Conservation (phyloP, 2,113 vertebrate genomes). For the Calidris pugnax region DNA sequence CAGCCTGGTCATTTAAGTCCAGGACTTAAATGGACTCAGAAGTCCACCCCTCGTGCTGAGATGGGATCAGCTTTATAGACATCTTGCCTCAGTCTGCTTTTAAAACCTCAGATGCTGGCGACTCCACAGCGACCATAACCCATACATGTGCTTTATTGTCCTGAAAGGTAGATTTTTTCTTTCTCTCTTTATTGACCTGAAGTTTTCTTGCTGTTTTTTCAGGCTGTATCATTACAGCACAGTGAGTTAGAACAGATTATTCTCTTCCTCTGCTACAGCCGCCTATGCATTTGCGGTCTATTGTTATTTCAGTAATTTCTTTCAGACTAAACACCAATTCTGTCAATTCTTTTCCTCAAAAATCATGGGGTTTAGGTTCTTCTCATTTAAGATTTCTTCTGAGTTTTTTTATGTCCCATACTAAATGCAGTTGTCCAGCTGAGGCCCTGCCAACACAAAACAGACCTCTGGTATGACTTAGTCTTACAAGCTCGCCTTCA, state of each 20-base stretch:
- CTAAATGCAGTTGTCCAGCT: background rate
- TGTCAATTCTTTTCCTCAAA: background rate
- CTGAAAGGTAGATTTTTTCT: background rate
- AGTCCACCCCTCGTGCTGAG: background rate
- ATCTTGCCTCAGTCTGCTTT: background rate
- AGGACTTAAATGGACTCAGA: background rate
- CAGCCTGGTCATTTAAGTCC: background rate
- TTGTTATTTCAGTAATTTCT: background rate
- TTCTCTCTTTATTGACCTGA: background rate
- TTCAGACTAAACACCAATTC: background rate
- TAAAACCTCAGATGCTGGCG: background rate
- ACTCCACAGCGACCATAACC: rapidly evolving
- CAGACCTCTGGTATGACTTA: background rate
- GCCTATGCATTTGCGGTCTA: background rate
- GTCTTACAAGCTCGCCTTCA: background rate
- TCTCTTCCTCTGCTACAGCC: background rate
- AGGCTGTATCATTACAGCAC: background rate
- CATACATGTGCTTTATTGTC: background rate
- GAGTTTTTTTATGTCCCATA: background rate
- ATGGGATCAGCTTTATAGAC: background rate
- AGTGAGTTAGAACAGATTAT: background rate
- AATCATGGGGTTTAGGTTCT: background rate
- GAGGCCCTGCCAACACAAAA: background rate
- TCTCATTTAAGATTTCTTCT: background rate
- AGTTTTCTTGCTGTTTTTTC: background rate